phyloP scores from a whole-genome alignment of 2,888 invertebrate genomes.

The Oscheius sp. region DNA sequence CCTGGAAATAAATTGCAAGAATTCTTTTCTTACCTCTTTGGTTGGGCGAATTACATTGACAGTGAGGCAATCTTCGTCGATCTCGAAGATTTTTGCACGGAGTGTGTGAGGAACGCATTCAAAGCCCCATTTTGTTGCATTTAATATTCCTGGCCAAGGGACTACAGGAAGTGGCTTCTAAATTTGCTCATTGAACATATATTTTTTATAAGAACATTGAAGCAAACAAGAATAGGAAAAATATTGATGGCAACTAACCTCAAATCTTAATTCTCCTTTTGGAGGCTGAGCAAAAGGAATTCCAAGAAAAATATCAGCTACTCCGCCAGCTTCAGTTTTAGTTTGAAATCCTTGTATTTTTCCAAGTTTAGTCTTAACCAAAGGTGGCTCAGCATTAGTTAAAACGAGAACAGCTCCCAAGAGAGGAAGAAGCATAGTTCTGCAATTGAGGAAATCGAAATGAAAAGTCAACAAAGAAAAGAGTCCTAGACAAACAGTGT shows the following conservation, averaged over 20 bases:
- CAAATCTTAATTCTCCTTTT: conserved; percentile 24
- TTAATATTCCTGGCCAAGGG: background rate
- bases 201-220: background rate
- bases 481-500: background rate
- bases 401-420: background rate
- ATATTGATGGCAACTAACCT: conserved; percentile 8
- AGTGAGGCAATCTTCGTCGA: conserved; percentile 28
- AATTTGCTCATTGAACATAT: too few relatives aligned
- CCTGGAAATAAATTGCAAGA: background rate
- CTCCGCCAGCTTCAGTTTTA: background rate
- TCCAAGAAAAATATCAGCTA: conserved; percentile 20
- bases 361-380: background rate
- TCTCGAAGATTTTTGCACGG: background rate
- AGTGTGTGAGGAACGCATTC: conserved; percentile 28
- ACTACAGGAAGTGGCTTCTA: conserved; percentile 19
- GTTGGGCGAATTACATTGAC: conserved; percentile 28
- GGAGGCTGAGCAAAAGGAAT: conserved; percentile 29
- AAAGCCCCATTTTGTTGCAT: conserved; percentile 25
- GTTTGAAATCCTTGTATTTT: conserved; percentile 3
- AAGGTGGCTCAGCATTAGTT: background rate
- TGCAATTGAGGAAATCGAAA: background rate
- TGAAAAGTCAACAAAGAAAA: conserved; percentile 12
- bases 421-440: conserved; percentile 1
- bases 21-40: background rate
- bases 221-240: background rate